Evolutionary conservation across 2,797 vertebrate genomes (phyloP), one percentile per base, ranked within the genome.

Genomic region (Onychomys arenicola): DNA sequence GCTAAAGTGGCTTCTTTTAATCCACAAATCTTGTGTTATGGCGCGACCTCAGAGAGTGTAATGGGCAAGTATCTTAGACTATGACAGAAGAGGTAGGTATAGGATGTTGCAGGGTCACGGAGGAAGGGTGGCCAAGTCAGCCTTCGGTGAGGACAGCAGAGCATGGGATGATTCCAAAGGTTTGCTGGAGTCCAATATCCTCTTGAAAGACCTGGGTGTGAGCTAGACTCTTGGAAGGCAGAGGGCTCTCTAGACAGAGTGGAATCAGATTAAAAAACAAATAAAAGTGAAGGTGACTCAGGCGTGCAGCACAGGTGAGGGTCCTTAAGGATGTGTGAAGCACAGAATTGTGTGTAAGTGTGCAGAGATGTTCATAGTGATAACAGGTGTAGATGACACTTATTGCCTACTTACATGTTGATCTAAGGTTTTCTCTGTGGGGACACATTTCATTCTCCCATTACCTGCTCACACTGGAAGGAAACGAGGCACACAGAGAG

Each of bases 391-490:
- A 43, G 49, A 29, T 76, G n/a, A 27, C 19, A 55, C 80, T 93
- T 81, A 59, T 40, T 57, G 67, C 40, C 78, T 0, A 37, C 29
- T 59, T 80, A 27, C 52, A 83, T 77, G 34, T 6, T 55, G 16
- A 89, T 10, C 17, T 82, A 61, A 69, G n/a, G 59, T 94, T 94
- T 95, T 63, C 49, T 43, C 10, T 23, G 16, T 40, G 34, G 32
- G 61, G 29, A 27, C 67, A 85, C 37, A 46, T 81, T 90, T 84
- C 80, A 43, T 91, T 93, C 61, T 95, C 55, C 77, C 75, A 43
- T 86, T 71, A 40, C 34, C 21, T 19, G 71, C 92, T 84, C 69
- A 46, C 21, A n/a, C 29, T 40, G 19, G 76, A 91, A 81, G 76
- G 80, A 84, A 67, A 73, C 3, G 5, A 65, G n/a, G 57, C 65